Percentiles rank a stretch among this genome's conserved stretches.
phyloP scores from a whole-genome alignment of 2,113 vertebrate species.

The Corapipo altera region DNA sequence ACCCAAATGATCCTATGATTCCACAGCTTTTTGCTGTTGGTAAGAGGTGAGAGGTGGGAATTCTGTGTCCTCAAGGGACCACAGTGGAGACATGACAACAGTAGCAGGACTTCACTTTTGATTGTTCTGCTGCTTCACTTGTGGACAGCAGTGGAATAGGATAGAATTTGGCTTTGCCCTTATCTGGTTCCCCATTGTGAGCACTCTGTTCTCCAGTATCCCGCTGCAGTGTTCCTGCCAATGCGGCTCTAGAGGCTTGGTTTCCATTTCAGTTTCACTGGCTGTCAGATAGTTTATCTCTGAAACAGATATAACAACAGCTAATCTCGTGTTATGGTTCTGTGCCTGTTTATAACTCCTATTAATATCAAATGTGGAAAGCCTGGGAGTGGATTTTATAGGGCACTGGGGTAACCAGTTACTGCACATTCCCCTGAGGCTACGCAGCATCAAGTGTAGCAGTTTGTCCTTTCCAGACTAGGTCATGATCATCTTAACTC shows the following conservation, averaged over 20 bases:
- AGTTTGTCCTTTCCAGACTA: constrained; percentile 25
- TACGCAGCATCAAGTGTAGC: background rate
- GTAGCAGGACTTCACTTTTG: background rate
- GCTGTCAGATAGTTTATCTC: constrained; percentile 50
- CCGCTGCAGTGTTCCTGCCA: background rate
- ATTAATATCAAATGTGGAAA: constrained; percentile 39
- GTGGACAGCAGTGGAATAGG: background rate
- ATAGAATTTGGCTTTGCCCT: background rate
- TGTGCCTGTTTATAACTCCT: constrained; percentile 6
- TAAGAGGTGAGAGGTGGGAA: background rate
- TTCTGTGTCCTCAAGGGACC: background rate
- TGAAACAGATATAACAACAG: constrained; percentile 41
- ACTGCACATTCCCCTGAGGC: constrained; percentile 37
- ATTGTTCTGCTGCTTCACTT: background rate
- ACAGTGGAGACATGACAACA: background rate
- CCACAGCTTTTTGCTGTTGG: background rate
- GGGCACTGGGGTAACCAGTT: constrained; percentile 51
- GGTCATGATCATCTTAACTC: background rate
- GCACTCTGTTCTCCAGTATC: background rate
- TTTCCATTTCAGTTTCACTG: constrained; percentile 48
- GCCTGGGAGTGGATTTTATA: constrained; percentile 25
- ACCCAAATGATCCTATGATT: background rate
- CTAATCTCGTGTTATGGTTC: constrained; percentile 33
- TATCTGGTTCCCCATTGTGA: background rate
- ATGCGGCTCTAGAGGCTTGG: background rate